Conservation (phyloP, 2,113 vertebrate species). For the Megaceryle torquata region DNA sequence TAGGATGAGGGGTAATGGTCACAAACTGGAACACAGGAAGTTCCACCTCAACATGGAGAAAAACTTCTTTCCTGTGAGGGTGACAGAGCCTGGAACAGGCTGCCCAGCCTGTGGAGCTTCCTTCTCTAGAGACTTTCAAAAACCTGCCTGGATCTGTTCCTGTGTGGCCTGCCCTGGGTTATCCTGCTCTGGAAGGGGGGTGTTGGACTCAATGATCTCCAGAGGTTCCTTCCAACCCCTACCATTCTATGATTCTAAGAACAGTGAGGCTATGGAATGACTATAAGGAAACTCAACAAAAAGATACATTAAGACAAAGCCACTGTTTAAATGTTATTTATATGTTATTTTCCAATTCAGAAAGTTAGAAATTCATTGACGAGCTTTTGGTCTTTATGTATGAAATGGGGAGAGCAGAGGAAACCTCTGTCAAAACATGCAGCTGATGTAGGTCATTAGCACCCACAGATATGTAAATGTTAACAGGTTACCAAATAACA, state of each 20-base stretch:
- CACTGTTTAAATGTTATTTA: neutral
- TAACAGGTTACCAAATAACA: neutral
- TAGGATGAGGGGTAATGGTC: too few species aligned
- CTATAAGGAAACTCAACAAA: neutral
- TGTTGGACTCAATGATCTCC: too few species aligned
- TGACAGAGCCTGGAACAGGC: too few species aligned
- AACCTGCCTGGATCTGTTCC: too few species aligned
- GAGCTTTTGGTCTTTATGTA: neutral
- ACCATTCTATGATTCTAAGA: neutral
- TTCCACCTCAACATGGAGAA: too few species aligned
- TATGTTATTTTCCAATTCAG: neutral
- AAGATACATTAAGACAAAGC: neutral
- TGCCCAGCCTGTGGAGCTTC: too few species aligned
- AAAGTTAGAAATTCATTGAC: neutral
- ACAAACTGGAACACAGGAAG: too few species aligned
- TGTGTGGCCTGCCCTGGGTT: too few species aligned
- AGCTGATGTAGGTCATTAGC: neutral
- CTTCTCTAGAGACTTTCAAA: too few species aligned
- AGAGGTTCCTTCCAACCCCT: too few species aligned
- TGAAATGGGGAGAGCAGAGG: neutral
- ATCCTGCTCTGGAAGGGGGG: too few species aligned
- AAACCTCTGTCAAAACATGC: neutral
- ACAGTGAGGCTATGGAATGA: neutral
- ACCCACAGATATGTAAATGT: constrained; percentile 2
- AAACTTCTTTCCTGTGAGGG: too few species aligned